Conservation (phyloP, 2,797 vertebrate genomes). For the Tiaroga cobitis region DNA sequence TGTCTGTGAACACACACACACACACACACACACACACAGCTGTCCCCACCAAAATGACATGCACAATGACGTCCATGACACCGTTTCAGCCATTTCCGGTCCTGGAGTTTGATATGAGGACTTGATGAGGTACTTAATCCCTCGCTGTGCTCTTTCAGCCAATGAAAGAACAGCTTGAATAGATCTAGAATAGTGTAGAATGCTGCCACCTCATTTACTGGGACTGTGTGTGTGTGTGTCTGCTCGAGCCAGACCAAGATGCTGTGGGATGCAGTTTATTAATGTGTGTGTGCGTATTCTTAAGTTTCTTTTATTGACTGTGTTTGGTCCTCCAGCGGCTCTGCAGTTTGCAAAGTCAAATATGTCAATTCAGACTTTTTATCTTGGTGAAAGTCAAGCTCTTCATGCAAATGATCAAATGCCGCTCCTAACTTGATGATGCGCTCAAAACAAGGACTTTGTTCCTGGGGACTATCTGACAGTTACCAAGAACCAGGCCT, state of each 20-base stretch:
- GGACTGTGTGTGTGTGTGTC: not conserved
- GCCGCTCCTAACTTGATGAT: not conserved
- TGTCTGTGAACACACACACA: not conserved
- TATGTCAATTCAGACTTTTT: conserved; percentile 9
- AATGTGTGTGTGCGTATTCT: not conserved
- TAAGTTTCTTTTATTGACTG: conserved; percentile 65
- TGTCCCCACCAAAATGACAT: not conserved
- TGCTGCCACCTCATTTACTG: conserved; percentile 21
- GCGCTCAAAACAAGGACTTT: conserved; percentile 20
- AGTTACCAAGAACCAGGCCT: not conserved
- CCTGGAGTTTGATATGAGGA: conserved; percentile 6
- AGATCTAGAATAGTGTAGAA: conserved; percentile 2
- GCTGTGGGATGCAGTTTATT: conserved; percentile 22
- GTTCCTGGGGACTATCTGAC: not conserved
- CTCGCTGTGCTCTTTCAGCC: conserved; percentile 20
- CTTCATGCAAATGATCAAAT: conserved; percentile 40
- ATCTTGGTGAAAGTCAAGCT: conserved; percentile 31
- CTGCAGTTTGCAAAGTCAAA: conserved; percentile 51
- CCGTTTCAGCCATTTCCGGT: not conserved
- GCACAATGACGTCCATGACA: not conserved
- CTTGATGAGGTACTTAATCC: conserved; percentile 14
- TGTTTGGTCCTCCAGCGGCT: conserved; percentile 45
- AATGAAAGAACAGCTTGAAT: conserved; percentile 25
- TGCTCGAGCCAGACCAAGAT: conserved; percentile 5
- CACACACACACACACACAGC: not conserved